phyloP scores from a whole-genome alignment of 37 sponge, comb jelly and placozoan genomes.

The Agelas oroides region DNA sequence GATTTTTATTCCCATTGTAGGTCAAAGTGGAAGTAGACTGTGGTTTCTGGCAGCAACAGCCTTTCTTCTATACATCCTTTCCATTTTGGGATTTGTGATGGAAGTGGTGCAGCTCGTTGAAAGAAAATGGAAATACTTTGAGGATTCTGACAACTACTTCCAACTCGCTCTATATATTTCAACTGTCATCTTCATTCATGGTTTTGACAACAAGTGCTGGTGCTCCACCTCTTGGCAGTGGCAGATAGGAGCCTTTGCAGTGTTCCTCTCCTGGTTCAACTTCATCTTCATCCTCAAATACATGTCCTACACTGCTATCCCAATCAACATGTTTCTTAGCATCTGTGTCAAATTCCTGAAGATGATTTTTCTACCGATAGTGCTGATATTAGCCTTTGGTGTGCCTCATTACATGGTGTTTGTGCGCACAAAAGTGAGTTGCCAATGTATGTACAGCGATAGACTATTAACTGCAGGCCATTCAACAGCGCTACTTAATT shows the following conservation, averaged over 20 bases:
- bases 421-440: not conserved
- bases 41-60: no score
- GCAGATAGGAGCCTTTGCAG: conserved; percentile 37
- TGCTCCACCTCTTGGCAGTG: conserved; percentile 17
- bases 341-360: conserved; percentile 11
- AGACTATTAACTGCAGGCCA: no score
- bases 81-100: not conserved
- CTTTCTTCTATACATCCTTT: not conserved
- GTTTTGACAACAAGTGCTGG: conserved; percentile 1
- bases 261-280: conserved; percentile 50
- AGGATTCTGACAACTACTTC: conserved; percentile 30
- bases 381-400: conserved; percentile 27
- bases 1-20: no score
- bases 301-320: conserved; percentile 14
- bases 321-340: conserved; percentile 27
- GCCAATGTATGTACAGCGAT: not conserved
- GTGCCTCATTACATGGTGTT: conserved; percentile 47
- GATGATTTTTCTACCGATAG: conserved; percentile 21
- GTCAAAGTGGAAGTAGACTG: no score
- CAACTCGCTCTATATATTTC: conserved; percentile 3
- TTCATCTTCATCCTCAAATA: conserved; percentile 23
- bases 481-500: not conserved
- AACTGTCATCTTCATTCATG: conserved; percentile 10
- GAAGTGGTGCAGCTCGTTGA: conserved; percentile 12
- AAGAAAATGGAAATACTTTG: conserved; percentile 4